Conservation (phyloP, 2,113 vertebrate species). For the Fulica atra region DNA sequence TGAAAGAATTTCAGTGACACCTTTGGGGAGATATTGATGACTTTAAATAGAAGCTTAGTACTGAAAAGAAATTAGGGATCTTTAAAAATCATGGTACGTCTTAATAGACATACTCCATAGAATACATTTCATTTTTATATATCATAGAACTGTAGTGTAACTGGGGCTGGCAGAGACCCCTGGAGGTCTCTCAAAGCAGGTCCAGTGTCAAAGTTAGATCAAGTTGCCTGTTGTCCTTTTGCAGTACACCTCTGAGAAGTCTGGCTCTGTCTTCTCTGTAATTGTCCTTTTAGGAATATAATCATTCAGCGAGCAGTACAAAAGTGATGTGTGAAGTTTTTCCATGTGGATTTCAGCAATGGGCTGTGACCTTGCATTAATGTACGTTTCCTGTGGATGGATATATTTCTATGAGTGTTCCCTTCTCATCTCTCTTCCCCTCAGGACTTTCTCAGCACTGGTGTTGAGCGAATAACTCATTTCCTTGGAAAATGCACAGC, state of each 20-base stretch:
- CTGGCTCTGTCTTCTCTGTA: background rate
- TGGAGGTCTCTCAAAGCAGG: background rate
- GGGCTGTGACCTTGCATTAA: background rate
- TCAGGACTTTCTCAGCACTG: background rate
- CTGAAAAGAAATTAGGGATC: background rate
- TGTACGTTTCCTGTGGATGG: background rate
- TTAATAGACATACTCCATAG: background rate
- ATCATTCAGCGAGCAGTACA: background rate
- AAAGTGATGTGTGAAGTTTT: background rate
- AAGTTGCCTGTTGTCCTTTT: background rate
- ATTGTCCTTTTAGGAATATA: background rate
- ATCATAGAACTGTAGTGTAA: background rate
- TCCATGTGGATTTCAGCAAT: background rate
- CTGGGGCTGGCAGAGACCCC: background rate
- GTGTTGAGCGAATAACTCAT: background rate
- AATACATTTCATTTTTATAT: background rate
- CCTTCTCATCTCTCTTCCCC: background rate
- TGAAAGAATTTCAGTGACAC: background rate
- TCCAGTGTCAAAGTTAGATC: background rate
- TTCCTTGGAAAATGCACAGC: conserved; percentile 37
- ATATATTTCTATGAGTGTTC: background rate
- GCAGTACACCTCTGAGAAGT: background rate
- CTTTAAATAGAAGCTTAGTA: background rate
- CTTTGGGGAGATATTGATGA: background rate
- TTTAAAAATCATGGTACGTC: background rate